Conservation (phyloP, 2,888 invertebrate species). For the Drosophila macrospina region DNA sequence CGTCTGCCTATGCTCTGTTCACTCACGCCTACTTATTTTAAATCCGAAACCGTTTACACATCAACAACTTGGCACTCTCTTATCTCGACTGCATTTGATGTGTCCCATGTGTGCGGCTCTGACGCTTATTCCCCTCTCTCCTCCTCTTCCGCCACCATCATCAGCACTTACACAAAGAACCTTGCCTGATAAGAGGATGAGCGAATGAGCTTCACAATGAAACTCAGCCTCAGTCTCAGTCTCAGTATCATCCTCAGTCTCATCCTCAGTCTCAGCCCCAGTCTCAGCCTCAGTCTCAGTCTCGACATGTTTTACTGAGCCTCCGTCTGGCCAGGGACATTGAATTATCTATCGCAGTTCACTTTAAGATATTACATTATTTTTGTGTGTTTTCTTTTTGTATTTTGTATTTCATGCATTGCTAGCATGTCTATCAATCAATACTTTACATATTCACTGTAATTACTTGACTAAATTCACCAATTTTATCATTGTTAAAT, state of each 20-base stretch:
- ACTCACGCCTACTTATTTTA: conserved; percentile 64
- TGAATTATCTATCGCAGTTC: conserved; percentile 12
- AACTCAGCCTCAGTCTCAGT: conserved; percentile 10
- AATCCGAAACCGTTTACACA: conserved; percentile 71
- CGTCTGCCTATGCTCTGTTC: conserved; percentile 4
- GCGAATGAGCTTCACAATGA: conserved; percentile 16
- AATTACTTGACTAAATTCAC: background rate
- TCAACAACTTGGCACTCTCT: conserved; percentile 70
- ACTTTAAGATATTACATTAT: conserved; percentile 2
- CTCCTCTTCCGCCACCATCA: conserved; percentile 13
- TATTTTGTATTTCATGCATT: background rate
- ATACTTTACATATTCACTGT: background rate
- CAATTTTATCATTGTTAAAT: conserved; percentile 5
- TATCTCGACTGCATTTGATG: conserved; percentile 66
- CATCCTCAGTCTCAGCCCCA: background rate
- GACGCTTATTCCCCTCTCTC: background rate
- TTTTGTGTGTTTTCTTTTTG: background rate
- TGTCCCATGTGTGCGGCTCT: conserved; percentile 57
- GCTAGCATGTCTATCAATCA: background rate
- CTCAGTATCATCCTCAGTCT: conserved; percentile 1
- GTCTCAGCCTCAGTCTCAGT: background rate
- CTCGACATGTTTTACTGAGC: conserved; percentile 6
- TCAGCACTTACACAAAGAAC: conserved; percentile 53
- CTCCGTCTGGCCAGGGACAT: conserved; percentile 7
- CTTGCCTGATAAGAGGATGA: conserved; percentile 20